Evolutionary conservation across 2,888 invertebrate genomes (phyloP), one percentile per base, ranked within the genome.

Genomic region (Polydrusus tereticollis): DNA sequence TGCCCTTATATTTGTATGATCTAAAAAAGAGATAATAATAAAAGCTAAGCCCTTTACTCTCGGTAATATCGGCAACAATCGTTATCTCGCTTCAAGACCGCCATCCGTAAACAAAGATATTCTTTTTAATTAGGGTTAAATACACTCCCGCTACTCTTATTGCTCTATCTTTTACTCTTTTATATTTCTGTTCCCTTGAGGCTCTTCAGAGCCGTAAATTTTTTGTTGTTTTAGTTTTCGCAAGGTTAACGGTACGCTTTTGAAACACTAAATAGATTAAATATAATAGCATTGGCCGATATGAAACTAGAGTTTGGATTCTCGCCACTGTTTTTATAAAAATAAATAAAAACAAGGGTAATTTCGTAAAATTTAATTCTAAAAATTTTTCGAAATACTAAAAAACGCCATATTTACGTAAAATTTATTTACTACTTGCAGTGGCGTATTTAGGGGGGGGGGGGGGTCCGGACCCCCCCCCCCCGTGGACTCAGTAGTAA

Each of bases 71-170:
- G 74, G 75, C 75, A 47, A 47, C 64, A 58, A 58, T 64, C 76
- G 75, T 78, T 78, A 78, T 77, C 77, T 71, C 73, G 74, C 76
- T 78, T 76, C 78, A 73, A 73, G 73, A 74, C 77, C 75, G 72
- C 79, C 78, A 78, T 79, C 77, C 78, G 78, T 78, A 78, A 80
- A 80, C 80, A 79, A 78, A 78, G 77, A 75, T 75, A 68, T 74
- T 74, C 69, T 77, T 79, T 80, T 80, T 80, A 79, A 80, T 79
- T 79, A 80, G 77, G 77, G 77, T 76, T 76, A 78, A 80, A 76
- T 77, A 74, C 71, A 36, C 69, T 58, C 69, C 70, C 69, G 68
- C 76, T 72, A 73, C 70, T 64, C 63, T 62, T 57, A 47, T 62
- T 62, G 47, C 29, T 66, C 71, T 59, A 66, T 71, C 55, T 60